Evolutionary conservation across 2,888 invertebrate genomes (phyloP).

Genomic region (Sisyra nigra): DNA sequence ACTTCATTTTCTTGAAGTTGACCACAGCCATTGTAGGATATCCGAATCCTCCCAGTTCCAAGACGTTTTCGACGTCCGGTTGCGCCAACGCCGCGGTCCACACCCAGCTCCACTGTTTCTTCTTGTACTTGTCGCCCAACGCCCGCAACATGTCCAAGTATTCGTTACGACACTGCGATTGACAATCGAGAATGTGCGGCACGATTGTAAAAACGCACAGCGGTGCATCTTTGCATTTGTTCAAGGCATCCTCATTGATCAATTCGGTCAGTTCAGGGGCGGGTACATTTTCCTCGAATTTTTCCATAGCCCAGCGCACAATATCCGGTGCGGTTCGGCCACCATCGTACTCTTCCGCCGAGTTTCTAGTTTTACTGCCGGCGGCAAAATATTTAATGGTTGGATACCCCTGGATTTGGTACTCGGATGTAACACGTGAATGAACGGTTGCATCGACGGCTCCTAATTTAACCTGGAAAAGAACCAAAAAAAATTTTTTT

Average conservation of each 20-base stretch:
- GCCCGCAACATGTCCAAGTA: slow-evolving; percentile 58
- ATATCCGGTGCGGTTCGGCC: slow-evolving; percentile 84
- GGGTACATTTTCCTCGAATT: slow-evolving; percentile 70
- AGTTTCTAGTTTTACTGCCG: slow-evolving; percentile 50
- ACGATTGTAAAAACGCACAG: slow-evolving; percentile 83
- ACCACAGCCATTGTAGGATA: slow-evolving; percentile 98
- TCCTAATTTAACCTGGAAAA: slow-evolving; percentile 60
- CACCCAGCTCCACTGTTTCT: slow-evolving; percentile 92
- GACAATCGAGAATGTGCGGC: slow-evolving; percentile 93
- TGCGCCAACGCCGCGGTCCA: slow-evolving; percentile 92
- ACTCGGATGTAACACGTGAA: slow-evolving; percentile 62
- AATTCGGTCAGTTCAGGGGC: slow-evolving; percentile 67
- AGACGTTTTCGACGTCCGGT: slow-evolving; percentile 61
- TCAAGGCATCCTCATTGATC: slow-evolving; percentile 41
- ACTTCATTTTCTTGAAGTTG: slow-evolving; percentile 94
- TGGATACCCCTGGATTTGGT: slow-evolving; percentile 85
- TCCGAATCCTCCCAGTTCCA: slow-evolving; percentile 95
- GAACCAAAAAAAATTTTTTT: neutral
- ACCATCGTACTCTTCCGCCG: slow-evolving; percentile 77
- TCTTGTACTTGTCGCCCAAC: slow-evolving; percentile 83
- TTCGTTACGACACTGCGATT: slow-evolving; percentile 78
- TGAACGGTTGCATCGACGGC: slow-evolving; percentile 93
- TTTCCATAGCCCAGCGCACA: slow-evolving; percentile 76
- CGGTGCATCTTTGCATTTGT: slow-evolving; percentile 68
- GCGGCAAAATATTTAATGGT: slow-evolving; percentile 86